Conservation (phyloP, 2,113 vertebrate species). For the Mobula birostris region DNA sequence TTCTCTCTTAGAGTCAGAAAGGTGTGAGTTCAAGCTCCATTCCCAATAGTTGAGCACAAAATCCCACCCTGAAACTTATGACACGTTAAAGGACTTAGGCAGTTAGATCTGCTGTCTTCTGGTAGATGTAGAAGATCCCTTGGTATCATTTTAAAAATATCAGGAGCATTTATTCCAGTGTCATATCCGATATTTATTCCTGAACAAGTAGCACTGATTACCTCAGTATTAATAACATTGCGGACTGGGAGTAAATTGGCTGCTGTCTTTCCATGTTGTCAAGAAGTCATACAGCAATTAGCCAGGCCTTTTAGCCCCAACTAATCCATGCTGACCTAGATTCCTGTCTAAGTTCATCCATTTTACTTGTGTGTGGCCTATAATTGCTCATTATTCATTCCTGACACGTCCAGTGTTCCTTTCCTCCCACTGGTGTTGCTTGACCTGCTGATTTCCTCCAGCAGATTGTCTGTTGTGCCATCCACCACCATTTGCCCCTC, state of each 20-base stretch:
- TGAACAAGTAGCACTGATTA: background rate
- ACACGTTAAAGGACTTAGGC: background rate
- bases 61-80: background rate
- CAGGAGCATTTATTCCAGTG: background rate
- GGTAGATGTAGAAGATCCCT: background rate
- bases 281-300: no score
- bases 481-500: no score
- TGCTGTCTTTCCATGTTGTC: no score
- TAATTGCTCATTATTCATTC: no score
- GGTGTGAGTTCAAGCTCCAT: background rate
- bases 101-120: background rate
- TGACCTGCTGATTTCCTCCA: no score
- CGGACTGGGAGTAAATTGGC: background rate
- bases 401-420: no score
- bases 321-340: no score
- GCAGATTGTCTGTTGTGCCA: no score
- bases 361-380: no score
- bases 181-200: background rate
- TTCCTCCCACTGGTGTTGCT: no score
- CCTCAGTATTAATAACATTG: background rate
- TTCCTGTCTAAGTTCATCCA: no score
- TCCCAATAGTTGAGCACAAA: background rate
- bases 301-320: no score
- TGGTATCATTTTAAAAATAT: background rate
- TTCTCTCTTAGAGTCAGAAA: background rate